Evolutionary conservation across 2,888 invertebrate species (phyloP).

Genomic region (Ennomos quercinarius): DNA sequence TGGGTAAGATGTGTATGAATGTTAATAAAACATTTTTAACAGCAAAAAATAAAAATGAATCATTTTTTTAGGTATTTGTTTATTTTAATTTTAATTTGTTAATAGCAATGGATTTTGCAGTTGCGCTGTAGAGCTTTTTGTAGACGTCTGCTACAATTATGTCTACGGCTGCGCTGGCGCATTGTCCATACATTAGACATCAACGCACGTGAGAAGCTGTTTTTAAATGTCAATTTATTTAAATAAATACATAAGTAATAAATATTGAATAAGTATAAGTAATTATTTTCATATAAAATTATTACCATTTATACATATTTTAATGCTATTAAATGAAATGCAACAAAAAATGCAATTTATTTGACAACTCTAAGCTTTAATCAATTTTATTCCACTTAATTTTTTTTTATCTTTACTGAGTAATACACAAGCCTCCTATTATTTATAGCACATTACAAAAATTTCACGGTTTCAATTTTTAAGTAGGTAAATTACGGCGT

Average conservation of each 20-base stretch:
- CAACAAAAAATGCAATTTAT: too few relatives aligned
- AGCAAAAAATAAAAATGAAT: too few relatives aligned
- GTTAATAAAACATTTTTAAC: too few relatives aligned
- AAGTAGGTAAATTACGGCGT: constrained; percentile 4
- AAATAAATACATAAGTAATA: neutral
- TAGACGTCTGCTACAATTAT: constrained; percentile 25
- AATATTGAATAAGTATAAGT: constrained; percentile 1
- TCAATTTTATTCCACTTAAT: too few relatives aligned
- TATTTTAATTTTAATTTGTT: too few relatives aligned
- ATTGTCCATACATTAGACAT: constrained; percentile 55
- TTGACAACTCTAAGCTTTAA: too few relatives aligned
- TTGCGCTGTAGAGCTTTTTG: constrained; percentile 2
- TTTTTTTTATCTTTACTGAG: too few relatives aligned
- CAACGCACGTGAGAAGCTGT: constrained; percentile 50
- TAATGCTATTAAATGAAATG: neutral
- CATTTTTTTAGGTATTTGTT: too few relatives aligned
- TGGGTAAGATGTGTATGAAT: too few relatives aligned
- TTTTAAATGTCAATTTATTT: constrained; percentile 6
- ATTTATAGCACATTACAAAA: constrained; percentile 2
- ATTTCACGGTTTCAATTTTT: constrained; percentile 5
- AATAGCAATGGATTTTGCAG: too few relatives aligned
- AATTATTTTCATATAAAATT: neutral
- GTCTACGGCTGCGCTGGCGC: constrained; percentile 39
- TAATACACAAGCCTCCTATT: neutral
- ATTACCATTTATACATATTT: neutral